These are phyloP conservation scores for Fundulus diaphanus DNA, from an alignment of 2,797 vertebrate genomes.

Conservation along the genomic window DNA sequence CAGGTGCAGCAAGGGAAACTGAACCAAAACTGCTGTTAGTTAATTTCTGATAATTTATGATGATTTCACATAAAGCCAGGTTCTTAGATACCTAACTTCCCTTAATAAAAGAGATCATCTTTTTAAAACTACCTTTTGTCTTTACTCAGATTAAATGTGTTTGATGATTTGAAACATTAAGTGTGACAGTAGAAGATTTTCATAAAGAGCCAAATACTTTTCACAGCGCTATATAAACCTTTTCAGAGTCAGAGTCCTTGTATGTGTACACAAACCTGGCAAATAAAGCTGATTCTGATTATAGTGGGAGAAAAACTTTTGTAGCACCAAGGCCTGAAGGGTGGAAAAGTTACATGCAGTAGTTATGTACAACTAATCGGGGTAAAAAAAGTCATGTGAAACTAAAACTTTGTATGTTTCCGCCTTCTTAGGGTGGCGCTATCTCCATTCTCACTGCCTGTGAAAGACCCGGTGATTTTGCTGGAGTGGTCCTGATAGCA, in stretches of 20 bases:
- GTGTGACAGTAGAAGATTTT: too few species aligned
- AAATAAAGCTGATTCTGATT: too few species aligned
- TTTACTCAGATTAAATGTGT: neutral
- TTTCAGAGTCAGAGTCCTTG: too few species aligned
- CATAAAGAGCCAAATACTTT: neutral
- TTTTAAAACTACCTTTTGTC: neutral
- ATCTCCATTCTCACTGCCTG: constrained; percentile 91
- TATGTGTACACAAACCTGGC: too few species aligned
- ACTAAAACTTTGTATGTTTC: neutral
- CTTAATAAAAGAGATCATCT: too few species aligned
- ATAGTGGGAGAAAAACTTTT: too few species aligned
- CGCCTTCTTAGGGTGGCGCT: constrained; percentile 87
- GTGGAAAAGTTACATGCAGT: neutral
- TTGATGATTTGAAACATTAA: neutral
- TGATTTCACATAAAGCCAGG: neutral
- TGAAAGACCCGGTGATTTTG: constrained; percentile 87
- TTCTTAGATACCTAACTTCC: neutral
- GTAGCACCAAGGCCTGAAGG: too few species aligned
- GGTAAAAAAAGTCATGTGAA: neutral
- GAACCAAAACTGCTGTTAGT: neutral
- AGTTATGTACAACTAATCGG: neutral
- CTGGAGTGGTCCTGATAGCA: constrained; percentile 91
- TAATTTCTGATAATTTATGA: neutral
- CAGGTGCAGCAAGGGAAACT: too few species aligned
- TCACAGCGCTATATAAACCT: too few species aligned